Percentiles rank a stretch among this genome's conserved stretches.
Evolutionary conservation across 1,140 invertebrate species (phyloP).

Genomic region (Prorops nasuta): DNA sequence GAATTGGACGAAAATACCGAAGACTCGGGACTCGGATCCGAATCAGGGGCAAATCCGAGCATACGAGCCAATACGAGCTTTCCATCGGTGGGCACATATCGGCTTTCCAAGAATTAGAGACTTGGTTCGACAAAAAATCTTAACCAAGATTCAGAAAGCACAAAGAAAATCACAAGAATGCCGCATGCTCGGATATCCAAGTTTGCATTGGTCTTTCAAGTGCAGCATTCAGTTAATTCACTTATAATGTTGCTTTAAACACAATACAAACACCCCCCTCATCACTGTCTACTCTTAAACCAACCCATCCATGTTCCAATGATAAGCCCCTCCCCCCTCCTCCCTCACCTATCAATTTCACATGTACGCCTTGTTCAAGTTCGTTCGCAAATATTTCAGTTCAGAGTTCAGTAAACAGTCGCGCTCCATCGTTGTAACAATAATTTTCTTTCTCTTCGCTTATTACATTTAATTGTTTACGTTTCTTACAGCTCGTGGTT

Average conservation of each 20-base stretch:
- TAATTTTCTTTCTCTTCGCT: no score
- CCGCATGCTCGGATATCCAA: conserved; percentile 32
- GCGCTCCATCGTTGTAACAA: no score
- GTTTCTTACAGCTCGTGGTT: no score
- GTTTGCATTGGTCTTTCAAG: conserved; percentile 48
- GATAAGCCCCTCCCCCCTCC: conserved; percentile 24
- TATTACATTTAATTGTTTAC: no score
- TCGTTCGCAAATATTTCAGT: conserved; percentile 41
- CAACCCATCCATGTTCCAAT: conserved; percentile 31
- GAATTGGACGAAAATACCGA: conserved; percentile 8
- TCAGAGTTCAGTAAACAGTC: no score
- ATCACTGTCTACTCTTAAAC: no score
- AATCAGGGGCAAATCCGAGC: conserved; percentile 43
- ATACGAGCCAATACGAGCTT: conserved; percentile 20
- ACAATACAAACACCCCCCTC: conserved; percentile 53
- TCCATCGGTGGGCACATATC: no score
- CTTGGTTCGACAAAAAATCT: no score
- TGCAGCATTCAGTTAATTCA: conserved; percentile 56
- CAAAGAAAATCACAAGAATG: not conserved
- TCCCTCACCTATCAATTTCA: conserved; percentile 44
- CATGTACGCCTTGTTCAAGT: conserved; percentile 54
- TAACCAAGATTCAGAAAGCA: not conserved
- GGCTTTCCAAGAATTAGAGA: no score
- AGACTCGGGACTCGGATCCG: conserved; percentile 48
- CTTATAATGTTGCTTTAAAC: conserved; percentile 55